Evolutionary conservation across 2,113 vertebrate species (phyloP), one percentile per base, ranked within the genome.

Genomic region (Agapornis roseicollis): DNA sequence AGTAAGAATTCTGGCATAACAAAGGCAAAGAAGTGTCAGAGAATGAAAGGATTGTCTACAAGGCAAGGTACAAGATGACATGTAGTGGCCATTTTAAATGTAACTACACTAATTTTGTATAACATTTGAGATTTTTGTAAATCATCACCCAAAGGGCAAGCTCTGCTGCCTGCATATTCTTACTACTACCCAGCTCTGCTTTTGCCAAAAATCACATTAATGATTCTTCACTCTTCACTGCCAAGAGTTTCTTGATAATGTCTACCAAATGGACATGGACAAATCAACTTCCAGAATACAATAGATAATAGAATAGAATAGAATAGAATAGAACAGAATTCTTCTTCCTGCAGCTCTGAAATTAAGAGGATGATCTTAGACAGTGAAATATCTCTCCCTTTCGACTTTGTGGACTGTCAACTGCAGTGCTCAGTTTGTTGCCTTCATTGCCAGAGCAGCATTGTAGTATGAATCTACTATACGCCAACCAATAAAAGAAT

Each of bases 361-460:
- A 76, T 53, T 5, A 94, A 95, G 44, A 93, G 7, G 16, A 49
- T 96, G 78, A 86, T 71, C 60, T 94, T 64, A 47, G 86, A 80
- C 61, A 92, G 33, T 72, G 77, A 89, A 95, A 69, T 80, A 42
- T 70, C 15, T 89, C 22, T 85, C 46, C 63, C 39, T 68, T 16
- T 82, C 92, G 95, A 11, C 44, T 56, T 79, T 39, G 3, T 29
- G 52, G 64, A 55, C 20, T 74, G 61, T 70, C 88, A 94, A 10
- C n/a, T 81, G 13, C 64, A 82, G 55, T 61, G 19, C 27, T 94
- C 68, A 64, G 39, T 72, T 90, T 74, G 52, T 52, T 88, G 77
- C 89, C 82, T 96, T 72, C 72, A 53, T 63, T 95, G 82, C 76
- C 80, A 94, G 74, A 96, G 88, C 89, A 94, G 39, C 64, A 93